Evolutionary conservation across 2,888 invertebrate genomes (phyloP).

Genomic region (Arenicola marina): DNA sequence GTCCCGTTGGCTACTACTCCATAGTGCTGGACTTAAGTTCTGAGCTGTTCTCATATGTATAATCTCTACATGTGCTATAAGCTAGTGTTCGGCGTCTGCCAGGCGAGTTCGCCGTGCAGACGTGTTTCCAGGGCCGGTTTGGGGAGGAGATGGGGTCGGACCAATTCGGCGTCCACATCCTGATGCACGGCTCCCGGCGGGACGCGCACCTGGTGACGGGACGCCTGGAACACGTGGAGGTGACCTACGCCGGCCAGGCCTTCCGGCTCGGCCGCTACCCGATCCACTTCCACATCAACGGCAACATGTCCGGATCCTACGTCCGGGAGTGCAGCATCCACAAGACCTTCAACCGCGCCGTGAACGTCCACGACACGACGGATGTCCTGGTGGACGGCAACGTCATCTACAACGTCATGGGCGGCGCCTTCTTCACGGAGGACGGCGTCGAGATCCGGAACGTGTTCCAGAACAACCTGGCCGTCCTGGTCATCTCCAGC

Average conservation of each 20-base stretch:
- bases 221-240: slow-evolving; percentile 24
- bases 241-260: slow-evolving; percentile 37
- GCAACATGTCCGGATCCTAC: slow-evolving; percentile 35
- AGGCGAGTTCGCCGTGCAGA: slow-evolving; percentile 56
- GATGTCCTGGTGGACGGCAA: slow-evolving; percentile 24
- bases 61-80: neutral
- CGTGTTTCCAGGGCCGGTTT: slow-evolving; percentile 55
- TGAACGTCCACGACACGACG: slow-evolving; percentile 37
- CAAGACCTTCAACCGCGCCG: slow-evolving; percentile 35
- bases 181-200: slow-evolving; percentile 31
- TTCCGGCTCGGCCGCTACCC: slow-evolving; percentile 42
- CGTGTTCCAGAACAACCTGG: slow-evolving; percentile 33
- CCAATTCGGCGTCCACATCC: slow-evolving; percentile 52
- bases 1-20: too few species aligned
- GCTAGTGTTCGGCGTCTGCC: too few species aligned
- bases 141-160: slow-evolving; percentile 55
- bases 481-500: slow-evolving; percentile 28
- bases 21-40: too few species aligned
- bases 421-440: slow-evolving; percentile 41
- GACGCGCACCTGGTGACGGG: slow-evolving; percentile 16
- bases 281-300: slow-evolving; percentile 41
- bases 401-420: slow-evolving; percentile 37
- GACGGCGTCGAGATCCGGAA: slow-evolving; percentile 38
- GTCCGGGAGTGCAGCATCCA: slow-evolving; percentile 34
- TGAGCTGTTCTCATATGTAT: too few species aligned